These are phyloP conservation scores for Ceraclea dissimilis DNA, from an alignment of 2,888 invertebrate genomes.

Conservation along the genomic window DNA sequence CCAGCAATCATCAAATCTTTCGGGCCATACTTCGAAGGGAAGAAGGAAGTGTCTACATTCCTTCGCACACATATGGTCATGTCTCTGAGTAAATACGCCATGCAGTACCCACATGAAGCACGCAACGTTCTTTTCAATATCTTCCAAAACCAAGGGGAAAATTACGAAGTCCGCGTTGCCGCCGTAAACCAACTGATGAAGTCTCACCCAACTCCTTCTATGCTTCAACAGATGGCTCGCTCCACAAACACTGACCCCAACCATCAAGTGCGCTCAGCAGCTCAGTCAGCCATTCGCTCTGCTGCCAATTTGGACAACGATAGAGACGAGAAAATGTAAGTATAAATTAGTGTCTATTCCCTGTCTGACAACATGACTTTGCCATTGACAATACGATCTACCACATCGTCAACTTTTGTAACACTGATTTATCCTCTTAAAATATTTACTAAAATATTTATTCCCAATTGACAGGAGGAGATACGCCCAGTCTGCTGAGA, in stretches of 20 bases:
- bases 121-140: slow-evolving; percentile 57
- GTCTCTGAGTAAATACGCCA: slow-evolving; percentile 47
- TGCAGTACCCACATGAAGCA: slow-evolving; percentile 44
- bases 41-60: slow-evolving; percentile 47
- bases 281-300: slow-evolving; percentile 53
- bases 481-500: slow-evolving; percentile 42
- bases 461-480: no score
- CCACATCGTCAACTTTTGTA: no score
- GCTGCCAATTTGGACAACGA: slow-evolving; percentile 45
- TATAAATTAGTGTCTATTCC: slow-evolving; percentile 10
- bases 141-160: slow-evolving; percentile 57
- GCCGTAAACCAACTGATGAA: slow-evolving; percentile 55
- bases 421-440: background rate
- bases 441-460: no score
- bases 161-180: slow-evolving; percentile 56
- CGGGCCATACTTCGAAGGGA: slow-evolving; percentile 61
- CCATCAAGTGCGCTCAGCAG: slow-evolving; percentile 56
- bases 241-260: slow-evolving; percentile 57
- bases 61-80: slow-evolving; percentile 57
- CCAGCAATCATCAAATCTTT: slow-evolving; percentile 52
- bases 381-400: no score
- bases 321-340: slow-evolving; percentile 46
- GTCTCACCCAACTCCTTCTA: slow-evolving; percentile 50
- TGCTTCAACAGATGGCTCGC: slow-evolving; percentile 64
- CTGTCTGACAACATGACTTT: background rate